Conservation (phyloP, 1,140 invertebrate species). For the Potamilus streckersoni region DNA sequence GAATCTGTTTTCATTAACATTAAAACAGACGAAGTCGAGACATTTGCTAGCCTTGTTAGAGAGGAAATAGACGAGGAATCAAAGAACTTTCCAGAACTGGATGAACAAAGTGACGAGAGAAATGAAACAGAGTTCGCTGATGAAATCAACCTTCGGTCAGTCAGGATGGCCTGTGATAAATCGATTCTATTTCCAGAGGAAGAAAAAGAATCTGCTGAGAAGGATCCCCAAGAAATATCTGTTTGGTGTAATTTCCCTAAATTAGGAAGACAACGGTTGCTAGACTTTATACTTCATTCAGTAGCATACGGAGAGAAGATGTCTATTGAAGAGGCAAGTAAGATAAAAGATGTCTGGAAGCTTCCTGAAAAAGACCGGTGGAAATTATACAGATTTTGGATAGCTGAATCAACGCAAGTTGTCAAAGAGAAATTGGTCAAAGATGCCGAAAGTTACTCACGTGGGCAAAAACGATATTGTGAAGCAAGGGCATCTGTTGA, state of each 20-base stretch:
- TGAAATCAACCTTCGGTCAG: background rate
- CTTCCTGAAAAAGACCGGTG: conserved; percentile 54
- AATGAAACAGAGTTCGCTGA: background rate
- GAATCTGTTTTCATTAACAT: too few species aligned
- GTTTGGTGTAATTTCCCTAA: background rate
- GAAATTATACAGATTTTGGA: conserved; percentile 59
- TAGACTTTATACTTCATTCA: background rate
- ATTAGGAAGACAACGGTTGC: background rate
- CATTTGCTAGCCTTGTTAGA: too few species aligned
- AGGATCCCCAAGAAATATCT: background rate
- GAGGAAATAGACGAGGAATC: background rate
- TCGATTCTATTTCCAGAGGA: background rate
- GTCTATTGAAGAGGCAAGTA: conserved; percentile 12
- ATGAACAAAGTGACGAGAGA: too few species aligned
- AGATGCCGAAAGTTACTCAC: conserved; percentile 28
- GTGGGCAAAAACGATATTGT: conserved; percentile 14
- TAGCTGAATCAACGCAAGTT: conserved; percentile 20
- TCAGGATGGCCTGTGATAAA: background rate
- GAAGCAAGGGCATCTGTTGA: conserved; percentile 39
- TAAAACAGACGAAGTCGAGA: background rate
- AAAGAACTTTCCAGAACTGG: background rate
- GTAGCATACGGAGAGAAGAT: background rate
- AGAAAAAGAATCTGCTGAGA: conserved; percentile 2
- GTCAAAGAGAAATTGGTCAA: conserved; percentile 14
- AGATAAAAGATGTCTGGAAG: conserved; percentile 42